Conservation (phyloP, 1,140 invertebrate species). For the Drosophila santomea region DNA sequence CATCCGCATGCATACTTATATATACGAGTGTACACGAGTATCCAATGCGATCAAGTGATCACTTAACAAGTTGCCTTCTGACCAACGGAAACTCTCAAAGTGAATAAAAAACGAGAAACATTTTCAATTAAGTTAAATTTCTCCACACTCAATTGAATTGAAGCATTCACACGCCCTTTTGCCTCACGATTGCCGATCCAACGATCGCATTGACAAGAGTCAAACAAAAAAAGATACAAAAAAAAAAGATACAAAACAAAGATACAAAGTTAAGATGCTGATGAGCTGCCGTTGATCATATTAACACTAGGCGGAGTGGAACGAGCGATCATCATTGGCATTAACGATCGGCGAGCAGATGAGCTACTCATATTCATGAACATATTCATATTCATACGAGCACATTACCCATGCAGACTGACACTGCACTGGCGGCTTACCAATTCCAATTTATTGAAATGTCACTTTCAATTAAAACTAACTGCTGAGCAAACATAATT, state of each 20-base stretch:
- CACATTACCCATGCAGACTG: neutral
- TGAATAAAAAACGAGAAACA: slow-evolving; percentile 44
- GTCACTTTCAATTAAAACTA: slow-evolving; percentile 81
- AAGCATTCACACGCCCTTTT: slow-evolving; percentile 79
- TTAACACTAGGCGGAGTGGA: slow-evolving; percentile 64
- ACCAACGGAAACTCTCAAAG: slow-evolving; percentile 51
- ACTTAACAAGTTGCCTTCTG: slow-evolving; percentile 23
- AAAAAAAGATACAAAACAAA: slow-evolving; percentile 6
- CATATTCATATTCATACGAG: neutral
- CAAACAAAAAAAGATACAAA: slow-evolving; percentile 11
- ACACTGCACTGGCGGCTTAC: slow-evolving; percentile 45
- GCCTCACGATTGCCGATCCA: slow-evolving; percentile 66
- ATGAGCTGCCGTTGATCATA: slow-evolving; percentile 80
- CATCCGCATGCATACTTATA: slow-evolving; percentile 20
- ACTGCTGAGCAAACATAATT: slow-evolving; percentile 79
- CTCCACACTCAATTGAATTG: slow-evolving; percentile 43
- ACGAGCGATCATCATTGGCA: slow-evolving; percentile 54
- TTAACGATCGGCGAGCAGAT: slow-evolving; percentile 56
- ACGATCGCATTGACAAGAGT: slow-evolving; percentile 8
- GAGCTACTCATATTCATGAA: slow-evolving; percentile 31
- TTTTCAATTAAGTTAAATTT: slow-evolving; percentile 78
- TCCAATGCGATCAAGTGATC: slow-evolving; percentile 30
- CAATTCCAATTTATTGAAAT: slow-evolving; percentile 83
- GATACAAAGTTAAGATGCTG: slow-evolving; percentile 63
- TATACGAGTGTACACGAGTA: neutral